These are phyloP conservation scores for Paelopatides confundens DNA, from an alignment of 53 echinoderm and acorn worm genomes.

Conservation along the genomic window DNA sequence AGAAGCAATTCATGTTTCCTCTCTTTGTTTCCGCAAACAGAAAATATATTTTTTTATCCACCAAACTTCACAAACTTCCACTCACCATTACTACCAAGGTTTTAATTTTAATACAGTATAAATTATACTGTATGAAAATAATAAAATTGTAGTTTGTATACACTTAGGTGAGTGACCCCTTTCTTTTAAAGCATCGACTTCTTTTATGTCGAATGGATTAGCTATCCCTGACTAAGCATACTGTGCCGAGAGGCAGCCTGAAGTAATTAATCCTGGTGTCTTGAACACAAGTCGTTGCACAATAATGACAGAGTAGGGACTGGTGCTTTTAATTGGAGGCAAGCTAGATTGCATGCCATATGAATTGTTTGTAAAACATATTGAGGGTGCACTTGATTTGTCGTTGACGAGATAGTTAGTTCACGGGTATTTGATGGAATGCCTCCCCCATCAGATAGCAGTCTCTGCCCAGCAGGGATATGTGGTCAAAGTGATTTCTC, in stretches of 20 bases:
- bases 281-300: neutral
- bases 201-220: constrained; percentile 17
- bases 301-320: neutral
- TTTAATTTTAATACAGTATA: neutral
- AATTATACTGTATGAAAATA: neutral
- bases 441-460: neutral
- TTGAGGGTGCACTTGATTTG: neutral
- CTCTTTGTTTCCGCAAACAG: too few species aligned
- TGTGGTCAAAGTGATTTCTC: neutral
- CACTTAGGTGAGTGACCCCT: constrained; percentile 24
- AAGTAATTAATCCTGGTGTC: constrained; percentile 28
- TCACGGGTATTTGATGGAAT: neutral
- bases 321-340: constrained; percentile 17
- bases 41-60: too few species aligned
- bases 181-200: neutral
- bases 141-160: neutral
- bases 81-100: neutral
- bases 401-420: neutral
- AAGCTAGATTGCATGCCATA: neutral
- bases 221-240: neutral
- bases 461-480: neutral
- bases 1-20: constrained; percentile 15
- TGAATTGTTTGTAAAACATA: neutral
- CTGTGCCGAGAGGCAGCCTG: neutral
- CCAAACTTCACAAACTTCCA: neutral